phyloP scores from a whole-genome alignment of 2,113 vertebrate species.

The Misgurnus mizolepis region DNA sequence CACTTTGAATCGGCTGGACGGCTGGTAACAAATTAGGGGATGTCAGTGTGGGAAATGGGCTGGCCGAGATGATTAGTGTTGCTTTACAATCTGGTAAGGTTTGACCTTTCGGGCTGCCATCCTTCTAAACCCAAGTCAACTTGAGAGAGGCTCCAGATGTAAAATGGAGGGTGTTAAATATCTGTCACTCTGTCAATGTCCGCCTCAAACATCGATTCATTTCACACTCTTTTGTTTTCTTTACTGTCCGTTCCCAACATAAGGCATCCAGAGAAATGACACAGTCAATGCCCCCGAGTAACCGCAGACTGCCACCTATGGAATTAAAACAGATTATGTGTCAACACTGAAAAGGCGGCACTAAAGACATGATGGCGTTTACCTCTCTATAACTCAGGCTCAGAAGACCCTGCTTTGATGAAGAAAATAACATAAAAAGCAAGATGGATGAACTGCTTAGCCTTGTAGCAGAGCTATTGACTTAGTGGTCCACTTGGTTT shows the following conservation, averaged over 20 bases:
- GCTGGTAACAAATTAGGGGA: slow-evolving; percentile 57
- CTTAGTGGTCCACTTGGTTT: background rate
- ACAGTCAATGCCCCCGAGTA: slow-evolving; percentile 29
- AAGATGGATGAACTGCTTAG: background rate
- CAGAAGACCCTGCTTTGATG: slow-evolving; percentile 7
- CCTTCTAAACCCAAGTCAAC: slow-evolving; percentile 55
- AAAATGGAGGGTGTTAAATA: slow-evolving; percentile 54
- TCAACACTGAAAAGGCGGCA: background rate
- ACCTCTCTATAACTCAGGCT: slow-evolving; percentile 3
- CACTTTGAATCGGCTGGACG: slow-evolving; percentile 50
- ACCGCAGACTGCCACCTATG: slow-evolving; percentile 26
- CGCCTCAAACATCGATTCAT: slow-evolving; percentile 42
- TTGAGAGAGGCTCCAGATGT: slow-evolving; percentile 50
- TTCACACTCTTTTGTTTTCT: slow-evolving; percentile 41
- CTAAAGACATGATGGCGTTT: slow-evolving; percentile 20
- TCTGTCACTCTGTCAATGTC: slow-evolving; percentile 41
- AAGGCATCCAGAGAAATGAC: slow-evolving; percentile 35
- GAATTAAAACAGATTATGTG: slow-evolving; percentile 24
- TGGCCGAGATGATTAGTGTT: slow-evolving; percentile 70
- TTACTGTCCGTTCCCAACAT: slow-evolving; percentile 39
- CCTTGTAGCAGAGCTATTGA: slow-evolving; percentile 1
- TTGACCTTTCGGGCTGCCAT: slow-evolving; percentile 69
- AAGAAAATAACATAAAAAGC: slow-evolving; percentile 16
- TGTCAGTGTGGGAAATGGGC: slow-evolving; percentile 65
- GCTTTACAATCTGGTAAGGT: slow-evolving; percentile 65